phyloP scores from a whole-genome alignment of 2,113 vertebrate species.

The Eurystomus gularis region DNA sequence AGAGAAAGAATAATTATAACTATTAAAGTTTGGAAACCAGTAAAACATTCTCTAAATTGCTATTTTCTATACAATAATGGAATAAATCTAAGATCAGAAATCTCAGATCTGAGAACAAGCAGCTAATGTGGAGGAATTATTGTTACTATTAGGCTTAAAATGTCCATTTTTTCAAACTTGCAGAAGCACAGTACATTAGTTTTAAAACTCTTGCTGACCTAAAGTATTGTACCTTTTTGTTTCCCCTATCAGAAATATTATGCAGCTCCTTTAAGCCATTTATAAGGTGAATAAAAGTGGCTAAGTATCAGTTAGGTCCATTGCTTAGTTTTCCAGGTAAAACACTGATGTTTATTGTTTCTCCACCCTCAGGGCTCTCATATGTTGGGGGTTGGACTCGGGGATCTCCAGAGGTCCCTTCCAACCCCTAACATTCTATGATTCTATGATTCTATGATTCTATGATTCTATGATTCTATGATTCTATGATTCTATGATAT shows the following conservation, averaged over 20 bases:
- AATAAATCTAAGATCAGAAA: neutral
- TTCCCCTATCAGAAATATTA: neutral
- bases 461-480: too few relatives aligned
- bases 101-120: neutral
- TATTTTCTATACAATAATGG: neutral
- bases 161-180: neutral
- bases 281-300: neutral
- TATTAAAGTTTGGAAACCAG: neutral
- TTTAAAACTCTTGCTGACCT: neutral
- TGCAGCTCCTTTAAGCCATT: neutral
- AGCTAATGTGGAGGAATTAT: neutral
- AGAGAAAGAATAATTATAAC: neutral
- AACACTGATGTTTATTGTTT: neutral
- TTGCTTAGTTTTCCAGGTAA: neutral
- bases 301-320: neutral
- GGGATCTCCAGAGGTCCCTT: too few relatives aligned
- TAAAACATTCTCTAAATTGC: neutral
- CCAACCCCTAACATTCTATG: too few relatives aligned
- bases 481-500: too few relatives aligned
- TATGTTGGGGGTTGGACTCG: too few relatives aligned
- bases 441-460: too few relatives aligned
- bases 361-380: neutral
- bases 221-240: neutral
- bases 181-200: rapidly evolving
- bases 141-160: neutral